Evolutionary conservation across 2,113 vertebrate genomes (phyloP).

Genomic region (Rhea pennata): DNA sequence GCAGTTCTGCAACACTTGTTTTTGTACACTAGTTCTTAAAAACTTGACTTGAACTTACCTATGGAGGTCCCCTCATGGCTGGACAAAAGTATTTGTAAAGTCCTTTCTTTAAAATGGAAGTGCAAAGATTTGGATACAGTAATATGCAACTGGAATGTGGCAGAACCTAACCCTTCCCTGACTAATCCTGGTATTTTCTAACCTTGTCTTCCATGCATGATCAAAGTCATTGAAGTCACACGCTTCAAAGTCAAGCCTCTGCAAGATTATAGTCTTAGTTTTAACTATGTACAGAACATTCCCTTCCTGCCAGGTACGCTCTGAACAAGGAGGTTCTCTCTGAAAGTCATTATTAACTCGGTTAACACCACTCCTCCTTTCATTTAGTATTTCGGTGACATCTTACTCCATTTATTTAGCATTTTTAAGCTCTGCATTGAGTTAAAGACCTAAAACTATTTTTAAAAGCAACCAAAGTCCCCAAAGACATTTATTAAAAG

Average conservation of each 20-base stretch:
- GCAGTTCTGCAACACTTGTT: not conserved
- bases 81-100: not conserved
- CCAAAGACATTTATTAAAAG: not conserved
- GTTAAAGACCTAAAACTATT: not conserved
- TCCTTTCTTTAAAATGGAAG: not conserved
- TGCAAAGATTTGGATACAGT: not conserved
- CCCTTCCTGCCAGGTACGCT: not conserved
- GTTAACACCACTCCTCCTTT: not conserved
- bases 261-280: not conserved
- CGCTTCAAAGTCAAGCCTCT: conserved; percentile 33
- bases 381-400: not conserved
- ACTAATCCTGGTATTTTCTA: conserved; percentile 33
- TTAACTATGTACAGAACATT: not conserved
- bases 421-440: not conserved
- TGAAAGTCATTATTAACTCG: conserved; percentile 1
- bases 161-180: conserved; percentile 10
- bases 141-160: not conserved
- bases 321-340: not conserved
- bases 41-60: not conserved
- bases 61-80: not conserved
- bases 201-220: not conserved
- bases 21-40: not conserved
- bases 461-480: not conserved
- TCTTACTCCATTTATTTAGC: not conserved
- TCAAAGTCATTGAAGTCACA: not conserved